Evolutionary conservation across 2,888 invertebrate genomes (phyloP), one percentile per base, ranked within the genome.

Genomic region (Lymantria monacha): DNA sequence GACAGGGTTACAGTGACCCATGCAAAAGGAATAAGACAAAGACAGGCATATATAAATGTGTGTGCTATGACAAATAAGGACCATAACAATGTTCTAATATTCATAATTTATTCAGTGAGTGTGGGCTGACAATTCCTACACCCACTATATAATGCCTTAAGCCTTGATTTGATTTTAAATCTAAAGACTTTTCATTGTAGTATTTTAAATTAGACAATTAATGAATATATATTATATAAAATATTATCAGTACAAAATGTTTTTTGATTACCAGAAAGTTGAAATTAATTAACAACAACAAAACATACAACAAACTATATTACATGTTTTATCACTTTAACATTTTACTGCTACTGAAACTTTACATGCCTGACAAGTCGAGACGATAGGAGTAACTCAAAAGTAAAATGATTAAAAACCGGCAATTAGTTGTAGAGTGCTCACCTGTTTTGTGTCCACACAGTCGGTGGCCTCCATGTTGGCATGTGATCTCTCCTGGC

Each of bases 381-480:
- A 70, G 69, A 69, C 63, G 60, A 66, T 69, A 67, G 72, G 70
- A 74, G 72, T 70, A 63, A 64, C 68, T 58, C 66, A 72, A 72
- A 77, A 73, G 74, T 73, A 72, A 76, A 82, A 81, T 77, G 69
- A 67, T 72, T 78, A 74, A 81, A 75, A 81, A 85, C 89, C 89
- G 89, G 90, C 86, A 85, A 82, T 83, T 82, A 76, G 57, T 63
- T 57, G 68, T 68, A 67, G 70, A 66, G 70, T 69, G 67, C 89
- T 91, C 92, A 94, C 94, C 93, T 93, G 93, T 92, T 93, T 93
- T 66, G 93, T 93, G 77, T 93, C 93, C 87, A 93, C 92, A 76
- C 90, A 91, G 82, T 93, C 93, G 70, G 88, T 86, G 75, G 92
- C 86, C 87, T 94, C 93, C 93, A 93, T 92, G 86, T 93, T 93